Base-by-base conservation (phyloP, 2,113 vertebrate genomes). In the Pycnonotus jocosus region DNA sequence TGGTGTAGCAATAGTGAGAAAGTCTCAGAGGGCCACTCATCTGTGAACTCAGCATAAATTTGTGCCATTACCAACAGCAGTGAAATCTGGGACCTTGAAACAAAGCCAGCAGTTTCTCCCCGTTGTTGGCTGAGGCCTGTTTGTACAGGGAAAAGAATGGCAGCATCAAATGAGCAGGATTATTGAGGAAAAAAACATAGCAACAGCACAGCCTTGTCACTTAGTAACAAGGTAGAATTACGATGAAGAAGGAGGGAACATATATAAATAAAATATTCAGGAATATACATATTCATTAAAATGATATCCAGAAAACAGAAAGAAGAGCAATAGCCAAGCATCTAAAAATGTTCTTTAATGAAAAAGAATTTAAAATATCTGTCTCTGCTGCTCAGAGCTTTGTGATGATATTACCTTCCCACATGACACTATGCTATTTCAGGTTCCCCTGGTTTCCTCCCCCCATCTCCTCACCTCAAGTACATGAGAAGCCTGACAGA, bases 401-500 rank as follows among this genome's bases (percentile, higher is more conserved):
- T 83, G 57, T 92, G 42, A 79, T 85, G 89, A 60, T 74, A 86
- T 94, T 94, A 95, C 78, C 79, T 85, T 96, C 94, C 92, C 57
- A 90, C 27, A 47, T 31, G 60, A 70, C 71, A 35, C 68, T 82
- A 40, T 74, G 82, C 91, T 97, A 88, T 97, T 96, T 96, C 83
- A 91, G 83, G 74, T 84, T 95, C 86, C 87, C 51, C 65, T 90
- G 61, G 51, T 57, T 83, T 93, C 70, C 57, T 73, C 33, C 91
- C 68, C 83, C 58, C 90, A 65, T 62, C n/a, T 85, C 37, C 45
- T 95, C 48, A 76, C 88, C 84, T 96, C 24, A 3, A 73, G 61
- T 91, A 73, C 84, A 69, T 58, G 83, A 88, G 90, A 95, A 96
- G 78, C 87, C 93, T 97, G 92, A 95, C 88, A 86, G 95, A 95